Conservation (phyloP, 1,140 invertebrate genomes). For the Drosophila navojoa region DNA sequence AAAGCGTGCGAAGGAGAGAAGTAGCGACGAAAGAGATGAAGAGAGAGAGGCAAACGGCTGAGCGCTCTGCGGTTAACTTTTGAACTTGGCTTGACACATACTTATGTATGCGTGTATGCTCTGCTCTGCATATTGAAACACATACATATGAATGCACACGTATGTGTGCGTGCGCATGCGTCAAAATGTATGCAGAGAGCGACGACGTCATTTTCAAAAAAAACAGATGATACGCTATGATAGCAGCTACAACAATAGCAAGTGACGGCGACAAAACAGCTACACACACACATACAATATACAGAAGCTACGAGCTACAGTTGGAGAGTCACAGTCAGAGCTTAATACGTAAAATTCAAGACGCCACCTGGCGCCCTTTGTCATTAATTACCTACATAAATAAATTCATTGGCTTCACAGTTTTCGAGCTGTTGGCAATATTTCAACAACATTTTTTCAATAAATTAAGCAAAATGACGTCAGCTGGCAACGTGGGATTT, state of each 20-base stretch:
- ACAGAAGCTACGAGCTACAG: conserved; percentile 21
- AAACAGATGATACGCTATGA: conserved; percentile 29
- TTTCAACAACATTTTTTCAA: conserved; percentile 30
- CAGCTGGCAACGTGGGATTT: conserved; percentile 42
- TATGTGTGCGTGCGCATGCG: conserved; percentile 26
- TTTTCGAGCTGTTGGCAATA: conserved; percentile 34
- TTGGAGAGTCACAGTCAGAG: conserved; percentile 25
- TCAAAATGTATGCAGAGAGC: conserved; percentile 20
- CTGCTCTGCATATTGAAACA: too few relatives aligned
- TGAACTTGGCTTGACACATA: conserved; percentile 69
- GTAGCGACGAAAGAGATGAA: not conserved
- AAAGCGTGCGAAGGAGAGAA: not conserved
- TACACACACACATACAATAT: conserved; percentile 15
- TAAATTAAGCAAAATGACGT: conserved; percentile 55
- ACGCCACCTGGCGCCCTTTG: conserved; percentile 42
- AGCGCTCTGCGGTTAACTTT: conserved; percentile 52
- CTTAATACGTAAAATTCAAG: not conserved
- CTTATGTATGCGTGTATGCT: not conserved
- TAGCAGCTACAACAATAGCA: conserved; percentile 37
- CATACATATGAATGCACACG: conserved; percentile 9
- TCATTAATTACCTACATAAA: conserved; percentile 2
- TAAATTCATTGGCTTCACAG: conserved; percentile 23
- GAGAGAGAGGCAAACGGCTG: not conserved
- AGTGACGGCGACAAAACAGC: conserved; percentile 24
- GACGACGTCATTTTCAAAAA: conserved; percentile 55